These are phyloP conservation scores for Antitype chi DNA, from an alignment of 2,888 invertebrate species.

Conservation along the genomic window DNA sequence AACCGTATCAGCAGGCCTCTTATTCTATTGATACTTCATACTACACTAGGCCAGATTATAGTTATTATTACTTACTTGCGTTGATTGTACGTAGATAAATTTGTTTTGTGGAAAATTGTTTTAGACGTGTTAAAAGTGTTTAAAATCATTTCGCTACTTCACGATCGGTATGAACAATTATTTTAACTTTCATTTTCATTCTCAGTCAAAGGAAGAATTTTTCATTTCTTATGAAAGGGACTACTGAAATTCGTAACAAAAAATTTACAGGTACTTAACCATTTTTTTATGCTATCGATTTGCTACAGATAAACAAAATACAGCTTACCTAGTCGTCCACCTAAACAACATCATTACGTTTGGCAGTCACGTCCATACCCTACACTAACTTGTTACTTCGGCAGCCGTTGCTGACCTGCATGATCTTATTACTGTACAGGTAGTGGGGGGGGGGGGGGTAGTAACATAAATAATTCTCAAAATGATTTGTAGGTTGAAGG, in stretches of 20 bases:
- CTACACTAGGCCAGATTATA: too few species aligned
- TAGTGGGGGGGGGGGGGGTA: not conserved
- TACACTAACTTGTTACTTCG: not conserved
- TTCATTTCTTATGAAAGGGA: not conserved
- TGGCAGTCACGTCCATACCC: conserved; percentile 32
- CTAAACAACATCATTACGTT: conserved; percentile 18
- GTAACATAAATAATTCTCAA: conserved; percentile 35
- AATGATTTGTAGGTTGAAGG: not conserved
- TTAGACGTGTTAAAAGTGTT: not conserved
- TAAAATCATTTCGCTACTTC: not conserved
- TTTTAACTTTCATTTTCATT: not conserved
- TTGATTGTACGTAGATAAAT: too few species aligned
- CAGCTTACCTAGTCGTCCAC: not conserved
- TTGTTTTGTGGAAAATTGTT: not conserved
- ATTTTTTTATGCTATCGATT: not conserved
- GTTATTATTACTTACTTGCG: too few species aligned
- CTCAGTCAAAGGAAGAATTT: not conserved
- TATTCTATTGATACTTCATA: too few species aligned
- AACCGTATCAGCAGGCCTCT: too few species aligned
- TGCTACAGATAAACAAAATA: conserved; percentile 1
- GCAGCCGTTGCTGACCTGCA: conserved; percentile 2
- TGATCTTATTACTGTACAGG: not conserved
- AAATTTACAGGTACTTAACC: not conserved
- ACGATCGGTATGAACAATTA: not conserved
- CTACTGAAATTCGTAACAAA: not conserved